phyloP scores from a whole-genome alignment of 1,140 invertebrate genomes.

The Hestina assimilis region DNA sequence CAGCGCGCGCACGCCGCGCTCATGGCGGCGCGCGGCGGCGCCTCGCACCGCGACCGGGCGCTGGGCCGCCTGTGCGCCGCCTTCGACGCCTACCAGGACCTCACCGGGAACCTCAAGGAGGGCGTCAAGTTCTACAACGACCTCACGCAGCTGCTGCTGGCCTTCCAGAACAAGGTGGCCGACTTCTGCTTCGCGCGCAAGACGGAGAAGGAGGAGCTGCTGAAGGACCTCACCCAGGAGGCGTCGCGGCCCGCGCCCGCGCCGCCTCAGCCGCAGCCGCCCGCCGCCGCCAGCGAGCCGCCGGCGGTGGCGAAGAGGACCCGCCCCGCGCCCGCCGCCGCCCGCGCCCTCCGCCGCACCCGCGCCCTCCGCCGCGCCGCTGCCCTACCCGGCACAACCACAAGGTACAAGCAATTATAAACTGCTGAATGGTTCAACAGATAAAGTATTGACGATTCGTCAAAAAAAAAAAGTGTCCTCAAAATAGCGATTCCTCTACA shows the following conservation, averaged over 20 bases:
- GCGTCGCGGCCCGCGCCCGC: conserved; percentile 80
- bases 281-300: conserved; percentile 60
- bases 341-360: conserved; percentile 49
- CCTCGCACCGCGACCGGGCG: conserved; percentile 86
- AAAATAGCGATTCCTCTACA: too few relatives aligned
- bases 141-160: conserved; percentile 94
- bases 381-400: conserved; percentile 60
- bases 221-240: conserved; percentile 92
- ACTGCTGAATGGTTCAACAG: too few relatives aligned
- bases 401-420: too few relatives aligned
- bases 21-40: conserved; percentile 82
- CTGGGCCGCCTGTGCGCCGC: conserved; percentile 93
- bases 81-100: conserved; percentile 94
- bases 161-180: conserved; percentile 98
- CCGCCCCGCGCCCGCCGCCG: conserved; percentile 62
- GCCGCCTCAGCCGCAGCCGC: conserved; percentile 78
- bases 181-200: conserved; percentile 99
- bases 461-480: too few relatives aligned
- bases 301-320: conserved; percentile 40
- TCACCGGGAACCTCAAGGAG: conserved; percentile 94
- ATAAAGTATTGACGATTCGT: too few relatives aligned
- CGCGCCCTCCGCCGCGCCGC: conserved; percentile 36
- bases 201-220: conserved; percentile 98
- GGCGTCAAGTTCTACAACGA: conserved; percentile 99
- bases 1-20: conserved; percentile 87